Base-by-base conservation (phyloP, 2,888 invertebrate species). In the Ecliptopera silaceata region DNA sequence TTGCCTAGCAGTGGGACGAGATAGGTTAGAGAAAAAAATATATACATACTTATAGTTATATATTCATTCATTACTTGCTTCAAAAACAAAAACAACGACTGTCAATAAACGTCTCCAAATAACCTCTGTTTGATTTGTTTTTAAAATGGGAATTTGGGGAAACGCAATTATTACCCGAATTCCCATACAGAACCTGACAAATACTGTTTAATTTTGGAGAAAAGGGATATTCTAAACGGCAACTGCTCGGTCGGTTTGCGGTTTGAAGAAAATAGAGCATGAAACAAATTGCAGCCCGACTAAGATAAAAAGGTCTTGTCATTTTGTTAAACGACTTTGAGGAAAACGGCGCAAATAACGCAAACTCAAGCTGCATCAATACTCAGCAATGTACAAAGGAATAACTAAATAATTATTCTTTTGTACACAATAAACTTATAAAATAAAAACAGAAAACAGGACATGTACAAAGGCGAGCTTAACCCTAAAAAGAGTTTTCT, bases 231-330 rank as follows among this genome's bases (percentile, higher is more conserved):
- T 83, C 80, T 82, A 85, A 88, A 84, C 78, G 84, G 82, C 75
- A 77, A 76, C 79, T 74, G 49, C 43, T 53, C 50, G 53, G 69
- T 80, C 75, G 77, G 82, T 82, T 79, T 84, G 86, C 75, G 86
- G 87, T 82, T 72, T 74, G 72, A 79, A 75, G 84, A 80, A 86
- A 88, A 87, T 86, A 83, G 84, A 86, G 81, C 74, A 79, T 76
- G 77, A 79, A 82, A 88, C 88, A 88, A 88, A 88, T 88, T 83
- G 86, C 80, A 80, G 69, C 75, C 73, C 80, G 88, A 88, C 86
- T 84, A 80, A 87, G 88, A 89, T 88, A 88, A 88, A 88, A 88
- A 87, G 87, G 84, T 74, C 81, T 81, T 86, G 88, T 88, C 88
- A 84, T 87, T 88, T 86, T 88, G 88, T 82, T 88, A 86, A 88